These are phyloP conservation scores for Anguilla japonica DNA, from an alignment of 2,113 vertebrate genomes.

Conservation along the genomic window DNA sequence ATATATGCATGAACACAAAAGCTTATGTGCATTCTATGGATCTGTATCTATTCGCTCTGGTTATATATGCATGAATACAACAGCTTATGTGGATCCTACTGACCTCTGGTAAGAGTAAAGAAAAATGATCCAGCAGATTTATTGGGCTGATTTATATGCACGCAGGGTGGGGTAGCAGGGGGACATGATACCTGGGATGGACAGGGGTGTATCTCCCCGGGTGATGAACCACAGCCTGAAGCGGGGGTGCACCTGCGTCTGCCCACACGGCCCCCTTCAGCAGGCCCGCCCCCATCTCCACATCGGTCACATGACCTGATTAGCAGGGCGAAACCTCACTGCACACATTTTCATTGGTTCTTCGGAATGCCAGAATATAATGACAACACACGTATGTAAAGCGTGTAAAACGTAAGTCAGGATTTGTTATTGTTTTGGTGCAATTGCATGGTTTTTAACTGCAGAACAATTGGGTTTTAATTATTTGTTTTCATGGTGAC, in stretches of 20 bases:
- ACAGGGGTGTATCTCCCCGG: constrained; percentile 43
- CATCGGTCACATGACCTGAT: constrained; percentile 7
- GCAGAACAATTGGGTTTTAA: neutral
- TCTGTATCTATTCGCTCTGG: too few relatives aligned
- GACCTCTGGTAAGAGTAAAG: neutral
- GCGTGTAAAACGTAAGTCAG: too few relatives aligned
- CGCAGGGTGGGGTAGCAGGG: neutral
- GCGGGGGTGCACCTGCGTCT: constrained; percentile 48
- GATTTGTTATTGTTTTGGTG: neutral
- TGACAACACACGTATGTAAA: neutral
- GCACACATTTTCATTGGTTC: neutral
- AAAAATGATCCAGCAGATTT: neutral
- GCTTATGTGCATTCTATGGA: neutral
- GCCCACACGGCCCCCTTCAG: neutral
- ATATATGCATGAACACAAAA: neutral
- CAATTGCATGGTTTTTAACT: neutral
- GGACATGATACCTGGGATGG: constrained; percentile 72
- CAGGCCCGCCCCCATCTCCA: neutral
- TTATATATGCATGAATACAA: neutral
- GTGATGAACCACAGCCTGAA: constrained; percentile 79
- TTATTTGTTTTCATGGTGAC: neutral
- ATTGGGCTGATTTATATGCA: neutral
- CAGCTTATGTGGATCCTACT: neutral
- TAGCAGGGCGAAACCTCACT: constrained; percentile 11
- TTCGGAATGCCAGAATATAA: neutral